Percentiles rank a stretch among this genome's conserved stretches.
Evolutionary conservation across 2,113 vertebrate species (phyloP).

Genomic region (Cygnus buccinator): DNA sequence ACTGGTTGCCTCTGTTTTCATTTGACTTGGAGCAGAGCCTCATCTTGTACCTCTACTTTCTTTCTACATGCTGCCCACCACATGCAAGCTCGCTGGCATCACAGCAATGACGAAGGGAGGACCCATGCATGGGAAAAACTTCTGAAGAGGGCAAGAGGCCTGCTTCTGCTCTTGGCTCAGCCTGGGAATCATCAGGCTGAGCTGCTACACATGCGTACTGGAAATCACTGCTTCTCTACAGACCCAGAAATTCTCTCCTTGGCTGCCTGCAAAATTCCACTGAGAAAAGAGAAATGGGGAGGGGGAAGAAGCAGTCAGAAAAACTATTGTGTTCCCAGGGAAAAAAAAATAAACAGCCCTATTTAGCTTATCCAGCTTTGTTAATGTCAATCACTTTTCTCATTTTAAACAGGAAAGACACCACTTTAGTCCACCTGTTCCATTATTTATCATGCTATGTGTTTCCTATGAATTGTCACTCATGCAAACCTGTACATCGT

Average conservation of each 20-base stretch:
- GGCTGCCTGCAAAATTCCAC: neutral
- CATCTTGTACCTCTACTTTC: neutral
- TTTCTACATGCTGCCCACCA: rapidly evolving
- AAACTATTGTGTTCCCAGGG: conserved; percentile 17
- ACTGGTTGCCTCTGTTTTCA: neutral
- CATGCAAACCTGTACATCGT: conserved; percentile 77
- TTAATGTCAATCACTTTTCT: conserved; percentile 64
- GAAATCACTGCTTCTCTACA: neutral
- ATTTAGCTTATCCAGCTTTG: conserved; percentile 13
- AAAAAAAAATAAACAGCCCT: neutral
- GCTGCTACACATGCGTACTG: rapidly evolving
- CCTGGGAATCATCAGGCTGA: neutral
- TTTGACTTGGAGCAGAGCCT: neutral
- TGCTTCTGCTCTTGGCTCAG: neutral
- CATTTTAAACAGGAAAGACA: conserved; percentile 68
- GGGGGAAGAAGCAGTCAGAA: neutral
- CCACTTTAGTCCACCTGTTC: conserved; percentile 85
- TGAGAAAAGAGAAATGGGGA: neutral
- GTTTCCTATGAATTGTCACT: conserved; percentile 78
- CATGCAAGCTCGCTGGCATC: neutral
- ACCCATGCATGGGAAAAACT: rapidly evolving
- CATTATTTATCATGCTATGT: conserved; percentile 83
- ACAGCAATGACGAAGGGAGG: neutral
- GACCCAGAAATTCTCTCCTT: neutral
- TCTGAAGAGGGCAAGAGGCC: neutral